These are phyloP conservation scores for Salmo trutta DNA, from an alignment of 2,797 vertebrate species.

Conservation along the genomic window DNA sequence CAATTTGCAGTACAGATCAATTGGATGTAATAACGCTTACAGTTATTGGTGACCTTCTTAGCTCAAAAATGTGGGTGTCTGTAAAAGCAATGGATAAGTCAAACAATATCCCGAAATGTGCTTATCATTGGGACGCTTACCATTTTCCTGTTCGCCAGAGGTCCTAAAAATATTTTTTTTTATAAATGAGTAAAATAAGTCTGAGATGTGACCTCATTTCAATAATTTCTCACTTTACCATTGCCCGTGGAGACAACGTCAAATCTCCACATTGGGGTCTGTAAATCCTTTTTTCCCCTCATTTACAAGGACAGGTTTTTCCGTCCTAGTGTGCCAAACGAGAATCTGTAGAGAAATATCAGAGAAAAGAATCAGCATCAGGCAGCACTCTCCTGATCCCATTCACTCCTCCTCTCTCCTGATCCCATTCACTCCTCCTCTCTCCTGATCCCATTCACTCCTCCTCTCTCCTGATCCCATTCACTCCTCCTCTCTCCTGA, in stretches of 20 bases:
- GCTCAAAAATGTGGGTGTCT: neutral
- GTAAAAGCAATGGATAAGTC: neutral
- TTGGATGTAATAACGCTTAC: neutral
- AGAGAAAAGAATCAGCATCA: conserved; percentile 15
- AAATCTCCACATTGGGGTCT: conserved; percentile 95
- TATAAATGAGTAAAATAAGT: neutral
- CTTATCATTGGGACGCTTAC: neutral
- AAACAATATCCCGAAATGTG: neutral
- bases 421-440: no score
- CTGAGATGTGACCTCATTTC: no score
- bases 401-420: no score
- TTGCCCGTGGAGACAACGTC: conserved; percentile 56
- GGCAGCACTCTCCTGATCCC: neutral
- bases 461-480: no score
- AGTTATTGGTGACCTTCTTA: neutral
- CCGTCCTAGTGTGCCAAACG: conserved; percentile 98
- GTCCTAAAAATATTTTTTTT: neutral
- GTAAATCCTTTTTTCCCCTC: conserved; percentile 99
- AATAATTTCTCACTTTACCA: conserved; percentile 48
- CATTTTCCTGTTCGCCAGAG: neutral
- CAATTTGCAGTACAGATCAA: neutral
- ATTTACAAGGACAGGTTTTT: conserved; percentile 96
- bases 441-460: no score
- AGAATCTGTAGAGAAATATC: conserved; percentile 81
- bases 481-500: no score